Conservation (phyloP, 2,888 invertebrate genomes). For the Dolichomitus sp. region DNA sequence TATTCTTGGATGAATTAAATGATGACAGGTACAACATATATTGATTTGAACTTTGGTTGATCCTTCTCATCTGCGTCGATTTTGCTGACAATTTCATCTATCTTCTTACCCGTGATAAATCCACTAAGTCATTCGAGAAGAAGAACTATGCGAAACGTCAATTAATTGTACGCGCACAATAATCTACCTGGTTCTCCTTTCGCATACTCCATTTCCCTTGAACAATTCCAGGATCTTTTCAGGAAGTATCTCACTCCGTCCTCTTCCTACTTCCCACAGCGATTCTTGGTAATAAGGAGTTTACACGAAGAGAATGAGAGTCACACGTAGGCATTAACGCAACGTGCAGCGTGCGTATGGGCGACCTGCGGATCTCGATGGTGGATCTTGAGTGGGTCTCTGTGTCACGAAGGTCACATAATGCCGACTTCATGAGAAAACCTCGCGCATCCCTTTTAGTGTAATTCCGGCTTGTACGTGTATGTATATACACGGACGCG, state of each 20-base stretch:
- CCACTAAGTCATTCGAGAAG: slow-evolving; percentile 14
- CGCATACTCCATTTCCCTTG: slow-evolving; percentile 11
- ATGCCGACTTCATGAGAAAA: slow-evolving; percentile 69
- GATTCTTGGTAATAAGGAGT: slow-evolving; percentile 31
- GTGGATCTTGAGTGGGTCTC: slow-evolving; percentile 82
- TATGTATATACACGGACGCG: neutral
- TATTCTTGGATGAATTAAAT: neutral
- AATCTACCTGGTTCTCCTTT: slow-evolving; percentile 35
- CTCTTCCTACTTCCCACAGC: slow-evolving; percentile 63
- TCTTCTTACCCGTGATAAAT: neutral
- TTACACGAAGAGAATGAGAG: slow-evolving; percentile 32
- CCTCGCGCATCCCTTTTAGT: slow-evolving; percentile 40
- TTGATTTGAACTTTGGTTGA: neutral
- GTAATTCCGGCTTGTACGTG: neutral
- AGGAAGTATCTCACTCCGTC: slow-evolving; percentile 33
- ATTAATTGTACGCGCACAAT: slow-evolving; percentile 27
- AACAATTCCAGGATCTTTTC: slow-evolving; percentile 17
- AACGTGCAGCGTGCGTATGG: slow-evolving; percentile 33
- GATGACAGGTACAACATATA: neutral
- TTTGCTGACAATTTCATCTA: neutral
- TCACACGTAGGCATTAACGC: slow-evolving; percentile 34
- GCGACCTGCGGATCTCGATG: slow-evolving; percentile 49
- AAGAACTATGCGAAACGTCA: slow-evolving; percentile 25
- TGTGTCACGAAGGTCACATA: slow-evolving; percentile 85
- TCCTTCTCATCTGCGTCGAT: neutral